Base-by-base conservation (phyloP, 2,888 invertebrate genomes). In the Thymelicus lineola region DNA sequence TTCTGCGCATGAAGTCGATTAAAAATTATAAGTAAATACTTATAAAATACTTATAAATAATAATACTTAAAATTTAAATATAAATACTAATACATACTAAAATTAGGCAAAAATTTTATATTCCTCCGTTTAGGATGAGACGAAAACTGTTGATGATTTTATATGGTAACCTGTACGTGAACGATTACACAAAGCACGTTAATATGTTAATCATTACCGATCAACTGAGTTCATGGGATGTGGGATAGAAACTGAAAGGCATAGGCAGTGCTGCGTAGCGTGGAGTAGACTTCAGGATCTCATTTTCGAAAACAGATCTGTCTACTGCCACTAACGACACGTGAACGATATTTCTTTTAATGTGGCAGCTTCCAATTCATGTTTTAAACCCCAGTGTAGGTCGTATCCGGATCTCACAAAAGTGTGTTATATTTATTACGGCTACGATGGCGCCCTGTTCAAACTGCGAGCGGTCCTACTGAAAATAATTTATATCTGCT, bases 301-400 rank as follows among this genome's bases (percentile, higher is more conserved):
- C 6, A 0, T 38, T 38, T 28, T 28, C 3, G 28, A 28, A 5
- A 5, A 28, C 28, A 28, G 20, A 20, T n/a, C n/a, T 28, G 28
- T 28, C 28, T 28, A 3, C 28, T 28, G 28, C 3, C 10, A 38
- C 38, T 14, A 17, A 53, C 15, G 6, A 58, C 57, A 28, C 36
- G 14, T 28, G 14, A 58, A 58, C 7, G 10, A 28, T 14, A 48
- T 46, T 58, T 58, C 6, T 48, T 15, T 42, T 15, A 61, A 45
- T 46, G n/a, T 69, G 20, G 79, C 82, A 82, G 74, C 80, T 42
- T 78, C 81, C 83, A 81, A 85, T 83, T 73, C 83, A 84, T 79
- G 81, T 82, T 85, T 72, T 60, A 70, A 70, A 72, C 53, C 57
- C 63, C 46, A 60, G 60, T 71, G 66, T 71, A 59, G 59, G 63